Evolutionary conservation across 2,888 invertebrate genomes (phyloP), one percentile per base, ranked within the genome.

Genomic region (Leucophenga montana): DNA sequence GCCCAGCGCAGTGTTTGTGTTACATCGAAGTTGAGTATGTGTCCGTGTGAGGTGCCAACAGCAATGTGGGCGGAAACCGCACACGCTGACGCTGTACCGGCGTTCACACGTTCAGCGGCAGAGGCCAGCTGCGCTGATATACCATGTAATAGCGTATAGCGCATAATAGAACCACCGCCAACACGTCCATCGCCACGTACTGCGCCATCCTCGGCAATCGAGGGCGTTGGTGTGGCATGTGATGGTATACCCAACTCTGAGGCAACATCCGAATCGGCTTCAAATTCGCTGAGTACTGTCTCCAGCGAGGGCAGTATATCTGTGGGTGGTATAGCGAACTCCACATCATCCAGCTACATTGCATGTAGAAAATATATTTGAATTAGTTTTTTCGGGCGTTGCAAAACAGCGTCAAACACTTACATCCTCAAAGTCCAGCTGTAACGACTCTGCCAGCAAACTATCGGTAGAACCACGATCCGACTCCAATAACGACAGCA

Each of bases 21-120:
- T 65, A 92, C 90, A 90, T 95, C 95, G 89, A 96, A 97, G 68
- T 96, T 93, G 33, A 98, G 90, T 67, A 97, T 92, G 77, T 96
- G 93, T 0, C 98, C 98, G 89, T 97, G 97, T 31, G 97, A 96
- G 39, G 97, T 98, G 48, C 98, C 98, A 39, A 98, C 92, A n/a
- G 95, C 95, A 73, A 97, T 92, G 88, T 94, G 92, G 68, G 94
- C 93, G 9, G 92, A 91, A 5, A 94, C 94, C 77, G 95, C 94
- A 84, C 95, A 91, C 6, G 96, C 94, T 71, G 97, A 97, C 11
- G 97, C 95, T 74, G 94, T 91, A 5, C 98, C 98, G 68, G 97
- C 95, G 89, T 95, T 94, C 16, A 97, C 95, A 78, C 95, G 92
- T 82, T 97, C 97, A 82, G 93, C 92, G 59, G 97, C 97, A 71